Base-by-base conservation (phyloP, 2,888 invertebrate species). In the Heliconius sara region DNA sequence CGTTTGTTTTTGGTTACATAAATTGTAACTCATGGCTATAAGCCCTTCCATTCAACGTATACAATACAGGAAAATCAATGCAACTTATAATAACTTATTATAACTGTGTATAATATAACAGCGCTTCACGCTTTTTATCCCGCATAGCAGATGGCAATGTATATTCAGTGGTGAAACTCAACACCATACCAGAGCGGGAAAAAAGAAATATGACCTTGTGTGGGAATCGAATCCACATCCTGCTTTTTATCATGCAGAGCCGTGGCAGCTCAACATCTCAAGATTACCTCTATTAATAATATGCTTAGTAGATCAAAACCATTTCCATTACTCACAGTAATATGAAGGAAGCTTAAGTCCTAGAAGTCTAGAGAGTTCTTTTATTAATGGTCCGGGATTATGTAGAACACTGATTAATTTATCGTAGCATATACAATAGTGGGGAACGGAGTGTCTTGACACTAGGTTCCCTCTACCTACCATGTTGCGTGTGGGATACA, bases 351-450 rank as follows among this genome's bases (percentile, higher is more conserved):
- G 75, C 65, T 66, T 65, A 47, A 65, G 75, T 30, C 27, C 47
- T 66, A 30, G 75, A 66, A 75, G 65, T 39, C 65, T 75, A 75
- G 43, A 75, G 27, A 75, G 19, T 43, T 47, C 7, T 60, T 16
- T 73, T 75, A 75, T 75, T 75, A 75, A 75, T 75, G 66, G 47
- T 30, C 1, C 10, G 22, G 47, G 66, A 75, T 75, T 75, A 66
- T 47, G 43, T 7, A 27, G 27, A 66, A 65, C 75, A 43, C 43
- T 75, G 66, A 66, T 66, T 66, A 66, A 75, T 75, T 66, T 65
- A 13, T 47, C 22, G 47, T 22, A 22, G 66, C 27, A 47, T 66
- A 47, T 66, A 60, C 60, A 60, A 66, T 75, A 43, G 39, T 10
- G 39, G 10, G 39, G 2, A 39, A 39, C 39, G 39, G 39, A 39